phyloP scores from a whole-genome alignment of 2,797 vertebrate genomes.

The Fratercula arctica region DNA sequence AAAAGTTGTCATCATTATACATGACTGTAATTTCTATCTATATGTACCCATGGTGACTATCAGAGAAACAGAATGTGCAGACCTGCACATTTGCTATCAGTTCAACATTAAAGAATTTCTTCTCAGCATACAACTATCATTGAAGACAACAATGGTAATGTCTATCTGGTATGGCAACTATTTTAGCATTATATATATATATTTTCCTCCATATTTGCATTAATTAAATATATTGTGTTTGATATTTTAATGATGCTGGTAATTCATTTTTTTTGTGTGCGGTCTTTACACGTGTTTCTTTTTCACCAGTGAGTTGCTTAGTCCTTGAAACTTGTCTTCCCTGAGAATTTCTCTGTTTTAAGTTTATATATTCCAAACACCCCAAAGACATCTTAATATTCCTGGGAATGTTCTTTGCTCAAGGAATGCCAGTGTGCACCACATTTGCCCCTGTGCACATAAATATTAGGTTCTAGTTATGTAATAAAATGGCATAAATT shows the following conservation, averaged over 20 bases:
- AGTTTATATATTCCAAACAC: not conserved
- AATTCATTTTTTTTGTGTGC: not conserved
- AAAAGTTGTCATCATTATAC: not conserved
- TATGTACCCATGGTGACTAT: not conserved
- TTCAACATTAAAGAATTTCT: not conserved
- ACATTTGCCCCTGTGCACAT: not conserved
- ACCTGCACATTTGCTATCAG: not conserved
- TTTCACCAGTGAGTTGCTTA: not conserved
- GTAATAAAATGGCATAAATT: not conserved
- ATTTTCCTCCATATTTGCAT: not conserved
- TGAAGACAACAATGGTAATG: not conserved
- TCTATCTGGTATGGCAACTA: not conserved
- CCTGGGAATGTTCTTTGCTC: not conserved
- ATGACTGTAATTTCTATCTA: not conserved
- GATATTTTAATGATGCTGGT: not conserved
- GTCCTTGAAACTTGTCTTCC: not conserved
- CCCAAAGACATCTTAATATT: not conserved
- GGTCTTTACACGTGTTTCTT: not conserved
- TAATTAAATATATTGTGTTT: not conserved
- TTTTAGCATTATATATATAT: not conserved
- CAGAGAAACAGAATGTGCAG: not conserved
- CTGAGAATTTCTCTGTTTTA: not conserved
- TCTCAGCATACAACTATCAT: not conserved
- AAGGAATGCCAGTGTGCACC: not conserved
- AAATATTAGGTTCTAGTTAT: not conserved